Base-by-base conservation (phyloP, 2,113 vertebrate genomes). In the Apeltes quadracus region DNA sequence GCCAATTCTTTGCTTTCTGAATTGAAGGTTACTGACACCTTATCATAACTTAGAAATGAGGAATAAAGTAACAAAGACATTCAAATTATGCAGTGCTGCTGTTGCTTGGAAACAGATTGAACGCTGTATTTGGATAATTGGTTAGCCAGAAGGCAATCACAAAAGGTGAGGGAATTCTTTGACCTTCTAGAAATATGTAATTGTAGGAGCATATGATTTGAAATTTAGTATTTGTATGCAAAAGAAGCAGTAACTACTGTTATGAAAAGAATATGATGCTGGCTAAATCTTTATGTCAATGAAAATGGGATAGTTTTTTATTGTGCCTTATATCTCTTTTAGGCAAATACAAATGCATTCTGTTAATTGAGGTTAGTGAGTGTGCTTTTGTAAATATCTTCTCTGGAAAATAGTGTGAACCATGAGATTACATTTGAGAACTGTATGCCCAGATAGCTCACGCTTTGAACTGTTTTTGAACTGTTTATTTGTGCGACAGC, bases 401-500 rank as follows among this genome's bases (percentile, higher is more conserved):
- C 55, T 48, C 34, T 32, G 65, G 53, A 81, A 68, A 79, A 79
- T 74, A 71, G 71, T 41, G 79, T 75, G 43, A 27, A 46, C 27
- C 61, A 34, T 67, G 59, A 61, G 39, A 67, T 76, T 27, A 48
- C 54, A 73, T 43, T 27, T 74, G 34, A 63, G 22, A 67, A 58
- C 43, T 68, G 46, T 7, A 36, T 54, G 70, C 36, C 15, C 54
- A 34, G 27, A 67, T 29, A 70, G 22, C 38, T 58, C 12, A 25
- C 2, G 27, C 50, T 75, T 27, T 51, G 46, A 69, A 76, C 48
- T 43, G 20, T 22, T 55, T 88, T 87, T 85, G 67, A 76, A 84
- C 51, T 56, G 7, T 94, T 94, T 94, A 94, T 94, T 94, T 92
- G 88, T 90, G 91, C 86, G 90, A 91, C 87, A 87, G 71, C 78